Base-by-base conservation (phyloP, 2,113 vertebrate genomes). In the Cyprinus carpio region DNA sequence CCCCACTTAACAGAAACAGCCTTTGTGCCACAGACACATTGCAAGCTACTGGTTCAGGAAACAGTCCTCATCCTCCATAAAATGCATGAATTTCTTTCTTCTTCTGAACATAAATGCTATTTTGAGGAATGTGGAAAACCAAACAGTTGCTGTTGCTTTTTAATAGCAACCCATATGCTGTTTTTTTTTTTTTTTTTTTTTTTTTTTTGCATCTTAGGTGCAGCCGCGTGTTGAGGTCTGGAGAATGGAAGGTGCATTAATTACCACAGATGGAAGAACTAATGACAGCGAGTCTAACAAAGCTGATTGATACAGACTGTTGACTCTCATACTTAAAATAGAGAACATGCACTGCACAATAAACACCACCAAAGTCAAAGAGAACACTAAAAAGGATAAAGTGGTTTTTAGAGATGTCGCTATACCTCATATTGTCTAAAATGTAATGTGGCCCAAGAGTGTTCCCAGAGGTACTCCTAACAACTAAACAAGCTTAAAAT, bases 81-180 rank as follows among this genome's bases (percentile, higher is more conserved):
- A n/a, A n/a, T n/a, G n/a, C n/a, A n/a, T n/a, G n/a, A n/a, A n/a
- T n/a, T n/a, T n/a, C n/a, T n/a, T n/a, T n/a, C n/a, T n/a, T n/a
- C n/a, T n/a, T n/a, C n/a, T n/a, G n/a, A n/a, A n/a, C n/a, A n/a
- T n/a, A n/a, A n/a, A n/a, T n/a, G n/a, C n/a, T n/a, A n/a, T n/a
- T n/a, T n/a, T n/a, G n/a, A n/a, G n/a, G n/a, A n/a, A n/a, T n/a
- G n/a, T n/a, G n/a, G n/a, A n/a, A n/a, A n/a, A n/a, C n/a, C n/a
- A n/a, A n/a, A n/a, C 29, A 69, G 65, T 8, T 2, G 1, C 37
- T 71, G 16, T 8, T 2, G 43, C 43, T 10, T 43, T 86, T 84
- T 82, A 31, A 84, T 31, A 84, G 79, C 87, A 88, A 85, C 89
- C 91, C 90, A 91, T 87, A 82, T 56, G 13, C 25, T 7, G 43